Base-by-base conservation (phyloP, 2,888 invertebrate genomes). In the Meganola albula region DNA sequence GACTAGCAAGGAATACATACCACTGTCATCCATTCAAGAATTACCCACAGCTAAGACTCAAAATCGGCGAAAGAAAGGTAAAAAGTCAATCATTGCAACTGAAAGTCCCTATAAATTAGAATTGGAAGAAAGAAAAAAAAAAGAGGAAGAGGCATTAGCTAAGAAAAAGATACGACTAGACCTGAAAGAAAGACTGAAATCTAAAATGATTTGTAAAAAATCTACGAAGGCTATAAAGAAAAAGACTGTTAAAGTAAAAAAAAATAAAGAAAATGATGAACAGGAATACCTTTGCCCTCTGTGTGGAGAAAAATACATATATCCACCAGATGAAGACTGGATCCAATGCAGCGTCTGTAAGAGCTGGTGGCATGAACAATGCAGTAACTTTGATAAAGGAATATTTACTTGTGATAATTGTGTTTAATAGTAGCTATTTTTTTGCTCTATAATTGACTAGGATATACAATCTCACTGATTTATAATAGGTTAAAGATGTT, bases 11-110 rank as follows among this genome's bases (percentile, higher is more conserved):
- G 34, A 31, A 23, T 24, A 30, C 26, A 33, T 37, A 37, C 24
- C 37, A 18, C 23, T 36, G 31, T 28, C 33, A 24, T 30, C 43
- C 37, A 29, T 43, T 25, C 33, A 40, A 39, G 31, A 32, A 25
- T 12, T 43, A 12, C 36, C 43, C 18, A 43, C 26, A n/a, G n/a
- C n/a, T n/a, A n/a, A n/a, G n/a, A n/a, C 24, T 27, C 44, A 44
- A 35, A 37, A 40, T 27, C 30, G 35, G 29, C 35, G 31, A 34
- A 4, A 6, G 6, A 16, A 35, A 38, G 36, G 24, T 24, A 41
- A 30, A 27, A 20, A 35, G 25, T 34, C 34, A 31, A 41, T 41
- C 30, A 37, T 41, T 31, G 37, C 37, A 24, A 41, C 34, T 34
- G 37, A 37, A 10, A 41, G 34, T 37, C 34, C 37, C 18, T 41